These are phyloP conservation scores for Galeopsomyia nigrocyanea DNA, from an alignment of 2,888 invertebrate genomes.

Conservation along the genomic window DNA sequence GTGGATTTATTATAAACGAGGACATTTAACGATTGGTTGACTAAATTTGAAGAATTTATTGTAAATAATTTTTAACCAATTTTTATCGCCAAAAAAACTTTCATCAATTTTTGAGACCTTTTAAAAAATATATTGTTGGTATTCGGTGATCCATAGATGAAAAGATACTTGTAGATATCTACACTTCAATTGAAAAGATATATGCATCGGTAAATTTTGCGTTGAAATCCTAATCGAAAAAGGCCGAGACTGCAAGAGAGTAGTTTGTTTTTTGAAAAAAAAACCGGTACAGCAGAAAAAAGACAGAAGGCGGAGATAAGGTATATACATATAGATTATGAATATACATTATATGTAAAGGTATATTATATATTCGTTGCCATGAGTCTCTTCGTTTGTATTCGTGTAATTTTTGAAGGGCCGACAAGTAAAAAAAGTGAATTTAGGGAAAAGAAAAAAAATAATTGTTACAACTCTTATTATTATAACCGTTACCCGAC, in stretches of 20 bases:
- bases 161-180: no score
- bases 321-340: conserved; percentile 47
- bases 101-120: no score
- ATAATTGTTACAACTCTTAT: conserved; percentile 54
- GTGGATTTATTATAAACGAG: conserved; percentile 11
- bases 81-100: background rate
- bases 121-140: no score
- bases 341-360: conserved; percentile 48
- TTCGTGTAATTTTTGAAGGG: conserved; percentile 52
- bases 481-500: conserved; percentile 50
- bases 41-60: conserved; percentile 36
- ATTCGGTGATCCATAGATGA: no score
- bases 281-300: conserved; percentile 24
- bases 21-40: conserved; percentile 38
- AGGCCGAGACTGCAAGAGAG: conserved; percentile 33
- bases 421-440: conserved; percentile 16
- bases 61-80: conserved; percentile 39
- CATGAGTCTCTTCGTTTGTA: conserved; percentile 51
- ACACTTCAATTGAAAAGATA: no score
- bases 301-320: conserved; percentile 27
- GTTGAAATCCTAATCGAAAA: conserved; percentile 29
- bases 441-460: conserved; percentile 10
- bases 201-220: conserved; percentile 22
- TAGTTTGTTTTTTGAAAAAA: conserved; percentile 10
- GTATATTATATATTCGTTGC: conserved; percentile 48